phyloP scores from a whole-genome alignment of 2,888 invertebrate genomes.

The Drosophila barbarae region DNA sequence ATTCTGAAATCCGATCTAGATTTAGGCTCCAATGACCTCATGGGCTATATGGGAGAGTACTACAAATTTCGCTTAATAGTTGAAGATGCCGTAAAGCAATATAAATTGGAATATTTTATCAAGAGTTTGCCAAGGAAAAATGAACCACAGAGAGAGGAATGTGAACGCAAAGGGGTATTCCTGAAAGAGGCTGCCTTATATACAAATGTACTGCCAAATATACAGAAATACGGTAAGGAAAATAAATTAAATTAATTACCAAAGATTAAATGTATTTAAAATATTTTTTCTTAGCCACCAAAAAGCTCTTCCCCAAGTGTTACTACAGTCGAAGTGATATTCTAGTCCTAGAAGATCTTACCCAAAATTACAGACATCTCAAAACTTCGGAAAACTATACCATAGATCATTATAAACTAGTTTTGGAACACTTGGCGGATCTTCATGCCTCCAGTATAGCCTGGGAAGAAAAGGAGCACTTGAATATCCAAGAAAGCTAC shows the following conservation, averaged over 20 bases:
- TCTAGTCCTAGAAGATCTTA: conserved; percentile 73
- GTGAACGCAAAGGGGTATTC: conserved; percentile 72
- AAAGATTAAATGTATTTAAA: not conserved
- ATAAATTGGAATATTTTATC: conserved; percentile 64
- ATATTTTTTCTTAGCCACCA: conserved; percentile 43
- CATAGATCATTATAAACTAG: conserved; percentile 56
- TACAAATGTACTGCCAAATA: conserved; percentile 62
- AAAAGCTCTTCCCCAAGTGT: conserved; percentile 64
- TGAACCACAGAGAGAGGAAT: conserved; percentile 62
- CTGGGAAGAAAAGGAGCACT: conserved; percentile 63
- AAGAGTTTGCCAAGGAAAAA: conserved; percentile 73
- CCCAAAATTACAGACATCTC: conserved; percentile 55
- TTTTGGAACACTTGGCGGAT: conserved; percentile 63
- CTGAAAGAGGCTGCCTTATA: conserved; percentile 69
- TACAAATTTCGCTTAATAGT: conserved; percentile 61
- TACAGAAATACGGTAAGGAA: conserved; percentile 69
- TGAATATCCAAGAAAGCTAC: conserved; percentile 63
- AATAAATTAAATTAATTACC: accelerated
- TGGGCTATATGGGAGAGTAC: conserved; percentile 78
- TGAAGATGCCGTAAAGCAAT: not conserved
- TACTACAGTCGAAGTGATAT: conserved; percentile 68
- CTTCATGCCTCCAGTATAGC: conserved; percentile 73
- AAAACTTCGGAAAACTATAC: conserved; percentile 43
- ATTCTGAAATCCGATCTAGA: conserved; percentile 49
- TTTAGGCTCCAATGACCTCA: conserved; percentile 58